Conservation (phyloP, 2,888 invertebrate genomes). For the Hypomecis atomaria region DNA sequence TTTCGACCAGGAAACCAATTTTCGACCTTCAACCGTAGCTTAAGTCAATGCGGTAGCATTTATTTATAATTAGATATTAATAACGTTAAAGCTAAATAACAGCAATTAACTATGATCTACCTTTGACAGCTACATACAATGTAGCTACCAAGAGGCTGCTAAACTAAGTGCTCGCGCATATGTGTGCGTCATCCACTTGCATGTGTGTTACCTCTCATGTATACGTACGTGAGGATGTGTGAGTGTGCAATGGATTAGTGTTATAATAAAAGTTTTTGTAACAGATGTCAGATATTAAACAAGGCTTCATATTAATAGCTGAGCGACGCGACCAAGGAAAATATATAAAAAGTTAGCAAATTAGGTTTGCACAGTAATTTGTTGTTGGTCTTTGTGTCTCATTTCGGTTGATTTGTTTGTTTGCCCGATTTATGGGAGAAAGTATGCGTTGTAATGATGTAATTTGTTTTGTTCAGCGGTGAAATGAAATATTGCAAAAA, state of each 20-base stretch:
- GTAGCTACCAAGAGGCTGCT: slow-evolving; percentile 63
- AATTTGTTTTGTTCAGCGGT: slow-evolving; percentile 22
- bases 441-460: slow-evolving; percentile 35
- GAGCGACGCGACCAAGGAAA: slow-evolving; percentile 72
- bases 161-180: slow-evolving; percentile 73
- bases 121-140: slow-evolving; percentile 59
- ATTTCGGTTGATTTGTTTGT: slow-evolving; percentile 67
- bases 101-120: slow-evolving; percentile 17
- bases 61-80: slow-evolving; percentile 17
- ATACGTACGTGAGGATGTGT: slow-evolving; percentile 53
- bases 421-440: slow-evolving; percentile 56
- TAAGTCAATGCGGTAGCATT: slow-evolving; percentile 1
- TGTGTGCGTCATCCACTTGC: slow-evolving; percentile 64
- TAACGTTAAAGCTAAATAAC: slow-evolving; percentile 17
- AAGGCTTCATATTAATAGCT: slow-evolving; percentile 81
- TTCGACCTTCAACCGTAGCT: slow-evolving; percentile 3
- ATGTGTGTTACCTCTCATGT: slow-evolving; percentile 50
- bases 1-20: slow-evolving; percentile 2
- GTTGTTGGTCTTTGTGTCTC: slow-evolving; percentile 62
- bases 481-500: neutral
- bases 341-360: slow-evolving; percentile 82
- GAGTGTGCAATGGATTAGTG: slow-evolving; percentile 82
- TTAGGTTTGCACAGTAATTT: slow-evolving; percentile 72
- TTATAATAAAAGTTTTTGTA: slow-evolving; percentile 85
- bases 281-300: slow-evolving; percentile 85